A percentile compares a stretch with the other conserved stretches of the same genome.
Evolutionary conservation across 2,888 invertebrate species (phyloP).

Genomic region (Caenorhabditis afra): DNA sequence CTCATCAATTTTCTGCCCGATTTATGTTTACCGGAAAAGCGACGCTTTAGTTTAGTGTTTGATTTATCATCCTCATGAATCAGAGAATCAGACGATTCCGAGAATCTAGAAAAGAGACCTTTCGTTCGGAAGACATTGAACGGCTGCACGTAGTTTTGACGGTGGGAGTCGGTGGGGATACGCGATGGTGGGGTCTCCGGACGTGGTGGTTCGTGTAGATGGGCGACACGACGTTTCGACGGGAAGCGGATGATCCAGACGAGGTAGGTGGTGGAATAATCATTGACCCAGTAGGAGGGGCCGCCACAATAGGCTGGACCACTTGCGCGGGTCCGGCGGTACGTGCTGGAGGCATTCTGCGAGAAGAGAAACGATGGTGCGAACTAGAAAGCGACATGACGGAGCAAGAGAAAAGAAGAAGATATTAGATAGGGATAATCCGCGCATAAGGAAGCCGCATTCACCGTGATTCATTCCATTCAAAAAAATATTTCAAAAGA

Average conservation of each 20-base stretch:
- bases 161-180: background rate
- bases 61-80: conserved; percentile 19
- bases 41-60: conserved; percentile 14
- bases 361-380: background rate
- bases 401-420: background rate
- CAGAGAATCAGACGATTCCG: too few species aligned
- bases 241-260: background rate
- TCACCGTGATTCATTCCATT: background rate
- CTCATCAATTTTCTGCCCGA: conserved; percentile 9
- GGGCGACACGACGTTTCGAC: conserved; percentile 19
- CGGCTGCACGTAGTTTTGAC: conserved; percentile 36
- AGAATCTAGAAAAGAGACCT: too few species aligned
- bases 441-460: background rate
- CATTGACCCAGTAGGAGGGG: conserved; percentile 51
- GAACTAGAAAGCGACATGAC: background rate
- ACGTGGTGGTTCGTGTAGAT: conserved; percentile 29
- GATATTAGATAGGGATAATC: conserved; percentile 4
- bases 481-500: background rate
- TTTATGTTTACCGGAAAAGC: conserved; percentile 8
- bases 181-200: background rate
- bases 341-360: conserved; percentile 54
- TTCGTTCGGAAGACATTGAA: conserved; percentile 44
- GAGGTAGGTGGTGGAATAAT: conserved; percentile 31
- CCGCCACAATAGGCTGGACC: conserved; percentile 50
- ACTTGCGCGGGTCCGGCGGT: conserved; percentile 53